phyloP scores from a whole-genome alignment of 2,888 invertebrate genomes.

The Tetramorium bicarinatum region DNA sequence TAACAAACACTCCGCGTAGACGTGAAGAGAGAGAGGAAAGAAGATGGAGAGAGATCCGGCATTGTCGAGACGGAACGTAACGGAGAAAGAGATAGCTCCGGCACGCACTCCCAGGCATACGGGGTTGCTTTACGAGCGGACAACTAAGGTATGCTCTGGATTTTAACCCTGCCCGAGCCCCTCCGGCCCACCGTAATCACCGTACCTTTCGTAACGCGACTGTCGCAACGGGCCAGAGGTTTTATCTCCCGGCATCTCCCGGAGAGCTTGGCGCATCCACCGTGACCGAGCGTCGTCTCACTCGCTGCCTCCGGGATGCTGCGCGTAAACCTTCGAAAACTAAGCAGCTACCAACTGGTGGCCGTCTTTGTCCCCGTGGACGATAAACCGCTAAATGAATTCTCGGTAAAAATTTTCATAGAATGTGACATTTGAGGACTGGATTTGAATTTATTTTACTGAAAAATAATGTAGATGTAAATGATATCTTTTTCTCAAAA shows the following conservation, averaged over 20 bases:
- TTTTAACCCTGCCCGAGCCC: constrained; percentile 63
- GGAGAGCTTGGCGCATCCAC: constrained; percentile 72
- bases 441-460: background rate
- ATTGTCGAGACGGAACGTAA: constrained; percentile 51
- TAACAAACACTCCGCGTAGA: constrained; percentile 78
- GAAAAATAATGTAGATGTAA: background rate
- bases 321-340: constrained; percentile 70
- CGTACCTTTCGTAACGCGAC: constrained; percentile 78
- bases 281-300: constrained; percentile 75
- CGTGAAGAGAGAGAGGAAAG: constrained; percentile 58
- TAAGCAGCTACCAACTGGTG: constrained; percentile 67
- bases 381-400: constrained; percentile 13
- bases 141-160: constrained; percentile 86
- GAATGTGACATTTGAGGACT: background rate
- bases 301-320: constrained; percentile 72
- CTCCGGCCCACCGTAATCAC: constrained; percentile 63
- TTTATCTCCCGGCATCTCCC: constrained; percentile 70
- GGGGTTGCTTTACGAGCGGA: constrained; percentile 86
- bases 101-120: constrained; percentile 83
- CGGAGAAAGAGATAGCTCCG: constrained; percentile 57
- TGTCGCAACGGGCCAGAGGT: constrained; percentile 73
- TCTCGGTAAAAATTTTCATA: constrained; percentile 25
- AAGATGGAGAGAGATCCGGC: constrained; percentile 60
- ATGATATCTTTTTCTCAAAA: background rate
- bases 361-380: constrained; percentile 49